phyloP scores from a whole-genome alignment of 1,140 invertebrate species.

The Dendroctonus valens region DNA sequence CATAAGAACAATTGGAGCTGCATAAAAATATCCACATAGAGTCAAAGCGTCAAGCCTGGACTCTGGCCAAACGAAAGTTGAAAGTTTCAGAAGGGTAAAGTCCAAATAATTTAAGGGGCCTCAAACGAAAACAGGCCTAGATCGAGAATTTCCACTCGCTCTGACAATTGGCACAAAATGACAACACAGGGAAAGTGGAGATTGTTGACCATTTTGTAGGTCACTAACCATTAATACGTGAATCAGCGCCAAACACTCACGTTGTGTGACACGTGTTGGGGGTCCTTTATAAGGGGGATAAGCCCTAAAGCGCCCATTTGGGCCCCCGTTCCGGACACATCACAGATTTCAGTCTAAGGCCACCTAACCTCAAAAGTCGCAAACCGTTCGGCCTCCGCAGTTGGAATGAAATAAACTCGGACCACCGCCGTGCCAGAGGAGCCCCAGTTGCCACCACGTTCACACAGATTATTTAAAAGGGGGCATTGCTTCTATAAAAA shows the following conservation, averaged over 20 bases:
- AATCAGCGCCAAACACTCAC: not conserved
- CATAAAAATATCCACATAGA: too few species aligned
- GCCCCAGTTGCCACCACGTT: not conserved
- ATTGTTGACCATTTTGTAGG: constrained; percentile 31
- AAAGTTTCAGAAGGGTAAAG: too few species aligned
- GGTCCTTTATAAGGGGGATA: not conserved
- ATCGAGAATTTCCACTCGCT: not conserved
- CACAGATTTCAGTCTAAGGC: constrained; percentile 12
- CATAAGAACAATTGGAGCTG: too few species aligned
- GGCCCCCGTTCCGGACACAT: constrained; percentile 18
- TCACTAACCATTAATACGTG: constrained; percentile 1
- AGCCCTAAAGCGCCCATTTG: constrained; percentile 6
- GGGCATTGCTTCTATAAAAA: constrained; percentile 18
- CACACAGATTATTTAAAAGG: constrained; percentile 6
- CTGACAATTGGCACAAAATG: constrained; percentile 29
- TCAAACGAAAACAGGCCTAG: too few species aligned
- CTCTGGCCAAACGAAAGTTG: too few species aligned
- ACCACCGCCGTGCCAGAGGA: not conserved
- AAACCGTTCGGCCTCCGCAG: not conserved
- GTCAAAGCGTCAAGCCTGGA: too few species aligned
- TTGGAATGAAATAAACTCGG: constrained; percentile 4
- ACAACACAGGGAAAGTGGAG: constrained; percentile 31
- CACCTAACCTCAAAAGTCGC: constrained; percentile 27
- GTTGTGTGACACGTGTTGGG: not conserved
- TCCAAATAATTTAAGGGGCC: too few species aligned